Base-by-base conservation (phyloP, 1,140 invertebrate genomes). In the Fopius arisanus region DNA sequence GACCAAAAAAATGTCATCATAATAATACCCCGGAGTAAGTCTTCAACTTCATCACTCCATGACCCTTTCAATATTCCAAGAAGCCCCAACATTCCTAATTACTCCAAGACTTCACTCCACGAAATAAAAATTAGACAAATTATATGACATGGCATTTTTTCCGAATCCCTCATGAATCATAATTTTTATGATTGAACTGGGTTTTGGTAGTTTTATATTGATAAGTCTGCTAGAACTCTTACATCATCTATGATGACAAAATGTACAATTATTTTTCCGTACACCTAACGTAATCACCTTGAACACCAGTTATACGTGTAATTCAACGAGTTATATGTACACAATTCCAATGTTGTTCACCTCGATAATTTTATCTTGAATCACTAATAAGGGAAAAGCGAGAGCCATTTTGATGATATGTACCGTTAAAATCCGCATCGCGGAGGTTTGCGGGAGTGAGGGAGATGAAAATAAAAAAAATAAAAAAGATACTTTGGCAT, bases 31-130 rank as follows among this genome's bases (percentile, higher is more conserved):
- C 26, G 21, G 23, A 59, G 54, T 59, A 28, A 26, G 54, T 28
- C 54, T 10, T 28, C 23, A 28, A 59, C 19, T 26, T 59, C 3
- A 26, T 14, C 23, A 51, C 43, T 51, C 0, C 19, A 19, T 59
- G 54, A 59, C 19, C 54, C 23, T 59, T 59, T 21, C 10, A 28
- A 59, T 59, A 14, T 59, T 59, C 54, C 54, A 23, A 72, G 33
- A 41, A 28, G 40, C 19, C 31, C 70, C 70, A 43, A 59, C 65
- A 73, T 79, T 41, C 78, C 67, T 79, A 80, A 80, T 80, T 79
- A 78, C 78, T 69, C n/a, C 59, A 19, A 76, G 67, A 62, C 74
- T 76, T 66, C 21, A 76, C 74, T 76, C 76, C 43, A 51, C 19
- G 54, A 59, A 10, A 19, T 6, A n/a, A 26, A 26, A 26, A 59